Evolutionary conservation across 2,888 invertebrate species (phyloP).

Genomic region (Octonoba sinensis): DNA sequence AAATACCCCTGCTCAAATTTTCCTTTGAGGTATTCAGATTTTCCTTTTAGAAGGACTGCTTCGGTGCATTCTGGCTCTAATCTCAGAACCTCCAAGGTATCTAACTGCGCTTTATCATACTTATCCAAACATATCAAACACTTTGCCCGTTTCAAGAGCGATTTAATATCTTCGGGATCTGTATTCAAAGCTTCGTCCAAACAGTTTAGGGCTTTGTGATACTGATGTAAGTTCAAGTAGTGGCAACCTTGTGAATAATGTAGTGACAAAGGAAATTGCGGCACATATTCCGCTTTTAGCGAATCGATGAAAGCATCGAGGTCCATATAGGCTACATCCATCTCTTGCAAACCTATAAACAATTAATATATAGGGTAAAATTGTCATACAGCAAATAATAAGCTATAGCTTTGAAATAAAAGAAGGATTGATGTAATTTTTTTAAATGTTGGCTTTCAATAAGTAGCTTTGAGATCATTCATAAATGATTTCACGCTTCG

Average conservation of each 20-base stretch:
- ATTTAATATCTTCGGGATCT: constrained; percentile 14
- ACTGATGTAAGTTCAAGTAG: constrained; percentile 8
- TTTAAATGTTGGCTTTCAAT: too few species aligned
- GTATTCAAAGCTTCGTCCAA: constrained; percentile 15
- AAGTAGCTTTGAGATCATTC: too few species aligned
- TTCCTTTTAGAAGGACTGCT: constrained; percentile 27
- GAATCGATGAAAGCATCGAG: constrained; percentile 26
- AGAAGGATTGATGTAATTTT: too few species aligned
- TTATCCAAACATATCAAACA: background rate
- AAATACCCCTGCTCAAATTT: constrained; percentile 36
- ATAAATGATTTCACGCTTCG: too few species aligned
- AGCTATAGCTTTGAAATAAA: too few species aligned
- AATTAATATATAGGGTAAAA: too few species aligned
- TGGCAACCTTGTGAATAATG: constrained; percentile 33
- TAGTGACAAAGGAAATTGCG: constrained; percentile 11
- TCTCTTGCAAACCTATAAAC: too few species aligned
- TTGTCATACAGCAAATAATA: too few species aligned
- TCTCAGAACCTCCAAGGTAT: constrained; percentile 15
- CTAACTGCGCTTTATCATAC: constrained; percentile 31
- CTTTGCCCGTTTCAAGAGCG: constrained; percentile 23
- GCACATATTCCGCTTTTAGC: background rate
- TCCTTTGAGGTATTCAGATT: constrained; percentile 23
- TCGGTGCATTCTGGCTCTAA: constrained; percentile 2
- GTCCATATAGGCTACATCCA: background rate
- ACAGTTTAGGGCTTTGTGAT: constrained; percentile 24